phyloP scores from a whole-genome alignment of 1,140 invertebrate species.

The Armadillidium nasatum region DNA sequence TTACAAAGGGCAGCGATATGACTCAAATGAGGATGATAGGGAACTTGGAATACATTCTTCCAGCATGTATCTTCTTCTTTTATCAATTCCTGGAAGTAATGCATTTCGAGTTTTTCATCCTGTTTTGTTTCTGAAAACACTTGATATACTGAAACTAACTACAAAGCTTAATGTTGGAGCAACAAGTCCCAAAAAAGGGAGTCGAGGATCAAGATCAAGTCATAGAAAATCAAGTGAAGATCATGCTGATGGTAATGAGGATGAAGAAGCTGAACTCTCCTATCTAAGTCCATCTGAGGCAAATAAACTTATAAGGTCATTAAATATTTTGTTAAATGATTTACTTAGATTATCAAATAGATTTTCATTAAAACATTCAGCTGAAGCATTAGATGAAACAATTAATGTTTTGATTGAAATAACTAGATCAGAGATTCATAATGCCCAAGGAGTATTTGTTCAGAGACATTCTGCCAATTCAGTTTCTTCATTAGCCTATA shows the following conservation, averaged over 20 bases:
- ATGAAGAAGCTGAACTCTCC: conserved; percentile 45
- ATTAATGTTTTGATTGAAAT: conserved; percentile 54
- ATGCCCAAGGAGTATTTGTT: conserved; percentile 44
- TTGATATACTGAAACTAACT: conserved; percentile 53
- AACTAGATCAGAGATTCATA: conserved; percentile 52
- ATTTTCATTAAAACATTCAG: conserved; percentile 53
- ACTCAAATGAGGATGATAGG: conserved; percentile 48
- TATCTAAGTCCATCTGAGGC: conserved; percentile 38
- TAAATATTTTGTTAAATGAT: conserved; percentile 52
- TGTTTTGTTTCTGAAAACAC: conserved; percentile 54
- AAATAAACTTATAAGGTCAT: conserved; percentile 37
- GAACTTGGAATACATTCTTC: conserved; percentile 51
- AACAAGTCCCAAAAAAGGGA: conserved; percentile 38
- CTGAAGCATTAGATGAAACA: conserved; percentile 53
- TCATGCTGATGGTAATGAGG: conserved; percentile 44
- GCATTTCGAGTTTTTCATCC: conserved; percentile 59
- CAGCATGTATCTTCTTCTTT: conserved; percentile 53
- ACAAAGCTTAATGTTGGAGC: conserved; percentile 45
- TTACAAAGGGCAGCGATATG: conserved; percentile 50
- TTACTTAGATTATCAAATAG: conserved; percentile 51
- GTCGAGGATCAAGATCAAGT: conserved; percentile 4
- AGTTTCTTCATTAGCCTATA: conserved; percentile 50
- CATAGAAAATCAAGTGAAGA: conserved; percentile 32
- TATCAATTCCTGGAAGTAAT: conserved; percentile 56
- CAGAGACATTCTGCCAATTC: conserved; percentile 43